Evolutionary conservation across 2,113 vertebrate genomes (phyloP), one percentile per base, ranked within the genome.

Genomic region (Montifringilla adamsi): DNA sequence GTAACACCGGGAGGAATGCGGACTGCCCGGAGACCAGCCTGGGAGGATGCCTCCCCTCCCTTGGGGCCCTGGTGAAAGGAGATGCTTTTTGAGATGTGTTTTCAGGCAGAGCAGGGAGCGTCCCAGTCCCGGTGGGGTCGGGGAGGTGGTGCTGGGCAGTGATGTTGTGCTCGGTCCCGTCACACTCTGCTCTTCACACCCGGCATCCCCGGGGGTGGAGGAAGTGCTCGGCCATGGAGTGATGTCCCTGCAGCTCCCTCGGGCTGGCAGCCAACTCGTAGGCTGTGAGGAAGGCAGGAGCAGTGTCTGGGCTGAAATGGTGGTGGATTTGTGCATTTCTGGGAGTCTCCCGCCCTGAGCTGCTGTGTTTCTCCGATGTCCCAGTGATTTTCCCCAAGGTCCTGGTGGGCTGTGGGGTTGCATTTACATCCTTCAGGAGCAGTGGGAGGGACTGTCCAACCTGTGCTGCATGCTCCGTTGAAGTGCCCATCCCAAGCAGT

Each of bases 401-500:
- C 3, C 12, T 47, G 27, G 24, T 55, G 31, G 14, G 6, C 15
- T 50, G 20, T n/a, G 43, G 23, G 11, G 33, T 63, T 37, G 22
- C 11, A 16, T n/a, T 13, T 60, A 13, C 4, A 1, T 63, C 66
- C 44, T 28, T 80, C 5, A 11, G 64, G 50, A 67, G 28, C 23
- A 15, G 4, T 26, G 49, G 10, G 24, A 68, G 84, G 58, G 59
- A 43, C 15, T n/a, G 24, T 55, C 19, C 15, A 2, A 7, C 10
- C 27, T 20, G 18, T 74, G 10, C 13, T 69, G 24, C 6, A 3
- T 11, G 18, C 27, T 26, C 7, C 0, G 0, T 11, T 56, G 49
- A n/a, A 31, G 11, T 53, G 77, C 26, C 23, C 33, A 11, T 72
- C 24, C 22, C 22, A 17, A 14, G 59, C 2, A 22, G 21, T 2